Evolutionary conservation across 2,113 vertebrate genomes (phyloP).

Genomic region (Paratilapia polleni): DNA sequence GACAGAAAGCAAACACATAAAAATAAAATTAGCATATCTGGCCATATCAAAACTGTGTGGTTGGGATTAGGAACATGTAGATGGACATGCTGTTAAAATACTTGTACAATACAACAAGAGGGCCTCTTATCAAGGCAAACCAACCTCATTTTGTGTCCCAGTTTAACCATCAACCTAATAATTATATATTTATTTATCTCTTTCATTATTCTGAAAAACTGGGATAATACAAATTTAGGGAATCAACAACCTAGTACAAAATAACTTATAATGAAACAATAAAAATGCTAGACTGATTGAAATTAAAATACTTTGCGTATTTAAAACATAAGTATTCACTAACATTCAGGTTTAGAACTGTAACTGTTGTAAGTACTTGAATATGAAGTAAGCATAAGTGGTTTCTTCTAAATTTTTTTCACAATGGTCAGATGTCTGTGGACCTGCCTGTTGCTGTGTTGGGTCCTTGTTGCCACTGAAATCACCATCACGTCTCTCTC

Average conservation of each 20-base stretch:
- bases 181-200: background rate
- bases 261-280: too few species aligned
- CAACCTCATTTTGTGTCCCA: background rate
- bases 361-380: too few species aligned
- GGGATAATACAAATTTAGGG: too few species aligned
- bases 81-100: background rate
- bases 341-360: too few species aligned
- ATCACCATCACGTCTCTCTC: conserved; percentile 72
- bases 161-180: background rate
- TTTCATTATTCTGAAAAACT: too few species aligned
- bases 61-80: background rate
- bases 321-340: too few species aligned
- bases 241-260: too few species aligned
- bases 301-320: too few species aligned
- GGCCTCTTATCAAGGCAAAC: background rate
- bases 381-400: background rate
- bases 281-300: too few species aligned
- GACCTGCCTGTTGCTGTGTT: conserved; percentile 49
- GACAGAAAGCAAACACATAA: conserved; percentile 3
- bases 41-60: background rate
- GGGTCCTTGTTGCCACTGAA: conserved; percentile 22
- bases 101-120: background rate
- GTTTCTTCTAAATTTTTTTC: background rate
- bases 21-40: background rate
- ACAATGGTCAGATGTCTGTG: background rate